A percentile compares a stretch with the other conserved stretches of the same genome.
phyloP scores from a whole-genome alignment of 2,113 vertebrate species.

The Callipepla californica region DNA sequence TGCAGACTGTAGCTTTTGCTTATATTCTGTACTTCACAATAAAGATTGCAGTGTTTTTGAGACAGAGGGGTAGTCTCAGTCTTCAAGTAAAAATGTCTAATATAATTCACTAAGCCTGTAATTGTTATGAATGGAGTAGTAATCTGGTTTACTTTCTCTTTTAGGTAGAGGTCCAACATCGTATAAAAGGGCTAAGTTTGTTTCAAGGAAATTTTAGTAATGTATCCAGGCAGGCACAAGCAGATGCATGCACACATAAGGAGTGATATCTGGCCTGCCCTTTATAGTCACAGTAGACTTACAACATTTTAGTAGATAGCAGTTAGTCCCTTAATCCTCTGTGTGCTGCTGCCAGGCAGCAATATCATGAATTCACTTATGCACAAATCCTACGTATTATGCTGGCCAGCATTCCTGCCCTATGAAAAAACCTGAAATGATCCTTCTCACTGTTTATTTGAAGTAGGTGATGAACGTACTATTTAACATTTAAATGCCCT shows the following conservation, averaged over 20 bases:
- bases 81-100: not conserved
- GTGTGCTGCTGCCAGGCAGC: not conserved
- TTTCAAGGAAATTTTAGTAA: not conserved
- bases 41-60: not conserved
- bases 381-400: not conserved
- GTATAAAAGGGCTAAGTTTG: not conserved
- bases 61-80: not conserved
- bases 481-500: not conserved
- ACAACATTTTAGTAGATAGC: not conserved
- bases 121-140: not conserved
- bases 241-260: not conserved
- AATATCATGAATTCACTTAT: not conserved
- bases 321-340: not conserved
- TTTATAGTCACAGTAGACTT: not conserved
- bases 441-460: not conserved
- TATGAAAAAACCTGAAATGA: not conserved
- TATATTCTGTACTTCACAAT: not conserved
- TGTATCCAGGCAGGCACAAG: rapidly evolving
- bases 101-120: not conserved
- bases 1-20: not conserved
- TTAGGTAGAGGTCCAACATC: not conserved
- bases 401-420: not conserved
- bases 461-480: not conserved
- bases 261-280: not conserved
- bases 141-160: not conserved